Conservation (phyloP, 2,888 invertebrate species). For the Imbricaverruca yamaguchii region DNA sequence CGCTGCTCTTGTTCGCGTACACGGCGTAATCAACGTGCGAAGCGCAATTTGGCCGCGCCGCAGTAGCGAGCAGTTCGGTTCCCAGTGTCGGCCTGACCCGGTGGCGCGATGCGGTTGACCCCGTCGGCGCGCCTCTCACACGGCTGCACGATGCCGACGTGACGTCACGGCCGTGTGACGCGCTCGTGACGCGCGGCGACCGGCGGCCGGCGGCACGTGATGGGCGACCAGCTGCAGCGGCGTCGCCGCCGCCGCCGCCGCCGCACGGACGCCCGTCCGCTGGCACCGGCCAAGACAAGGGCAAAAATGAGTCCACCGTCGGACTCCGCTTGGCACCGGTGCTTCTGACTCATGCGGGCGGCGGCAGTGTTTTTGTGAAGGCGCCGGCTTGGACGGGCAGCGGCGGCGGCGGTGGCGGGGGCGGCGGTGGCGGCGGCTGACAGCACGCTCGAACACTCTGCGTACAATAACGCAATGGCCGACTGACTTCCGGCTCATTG, state of each 20-base stretch:
- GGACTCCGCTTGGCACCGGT: background rate
- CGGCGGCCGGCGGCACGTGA: too few relatives aligned
- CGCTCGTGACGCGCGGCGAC: too few relatives aligned
- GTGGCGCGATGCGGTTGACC: background rate
- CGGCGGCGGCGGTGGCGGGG: background rate
- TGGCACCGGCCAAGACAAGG: background rate
- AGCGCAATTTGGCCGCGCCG: background rate
- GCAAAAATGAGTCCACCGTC: background rate
- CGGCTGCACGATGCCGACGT: too few relatives aligned
- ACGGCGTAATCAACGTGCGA: conserved; percentile 15
- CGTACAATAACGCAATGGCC: conserved; percentile 5
- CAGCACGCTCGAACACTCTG: background rate
- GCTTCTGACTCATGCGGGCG: background rate
- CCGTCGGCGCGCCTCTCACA: background rate
- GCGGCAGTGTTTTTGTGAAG: background rate
- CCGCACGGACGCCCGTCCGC: background rate
- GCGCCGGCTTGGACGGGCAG: background rate
- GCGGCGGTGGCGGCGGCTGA: background rate
- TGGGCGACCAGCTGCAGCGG: too few relatives aligned
- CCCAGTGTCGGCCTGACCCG: conserved; percentile 6
- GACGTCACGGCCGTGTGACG: too few relatives aligned
- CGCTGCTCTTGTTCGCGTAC: background rate
- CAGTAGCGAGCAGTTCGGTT: background rate
- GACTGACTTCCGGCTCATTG: conserved; percentile 6
- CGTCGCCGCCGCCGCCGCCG: background rate